These are phyloP conservation scores for Chiloscyllium punctatum DNA, from an alignment of 2,797 vertebrate species.

Conservation along the genomic window DNA sequence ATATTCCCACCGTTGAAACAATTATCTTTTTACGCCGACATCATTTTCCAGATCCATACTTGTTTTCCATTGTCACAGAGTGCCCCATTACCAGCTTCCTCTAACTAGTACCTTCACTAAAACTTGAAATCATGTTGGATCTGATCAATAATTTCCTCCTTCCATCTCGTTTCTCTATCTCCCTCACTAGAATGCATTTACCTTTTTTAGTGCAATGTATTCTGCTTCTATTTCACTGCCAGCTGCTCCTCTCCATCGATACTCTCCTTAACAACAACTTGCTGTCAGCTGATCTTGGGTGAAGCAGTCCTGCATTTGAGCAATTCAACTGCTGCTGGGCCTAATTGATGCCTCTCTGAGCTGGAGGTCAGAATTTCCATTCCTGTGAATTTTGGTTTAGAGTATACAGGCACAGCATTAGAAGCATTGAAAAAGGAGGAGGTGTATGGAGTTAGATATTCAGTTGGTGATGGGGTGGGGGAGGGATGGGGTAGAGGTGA, in stretches of 20 bases:
- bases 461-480: no score
- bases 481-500: no score
- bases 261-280: background rate
- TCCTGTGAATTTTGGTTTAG: background rate
- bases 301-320: no score
- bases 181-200: background rate
- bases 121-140: background rate
- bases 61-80: background rate
- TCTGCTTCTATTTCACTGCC: background rate
- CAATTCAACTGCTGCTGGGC: background rate
- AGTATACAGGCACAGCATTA: background rate
- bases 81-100: no score
- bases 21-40: background rate
- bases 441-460: background rate
- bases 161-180: background rate
- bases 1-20: background rate
- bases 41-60: background rate
- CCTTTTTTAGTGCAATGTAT: background rate
- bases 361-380: background rate
- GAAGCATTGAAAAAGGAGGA: background rate
- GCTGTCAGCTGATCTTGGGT: background rate
- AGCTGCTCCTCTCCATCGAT: background rate
- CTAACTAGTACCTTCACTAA: background rate
- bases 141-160: background rate
- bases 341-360: background rate